A percentile compares a stretch with the other conserved stretches of the same genome.
Evolutionary conservation across 2,113 vertebrate species (phyloP).

Genomic region (Vanacampus margaritifer): DNA sequence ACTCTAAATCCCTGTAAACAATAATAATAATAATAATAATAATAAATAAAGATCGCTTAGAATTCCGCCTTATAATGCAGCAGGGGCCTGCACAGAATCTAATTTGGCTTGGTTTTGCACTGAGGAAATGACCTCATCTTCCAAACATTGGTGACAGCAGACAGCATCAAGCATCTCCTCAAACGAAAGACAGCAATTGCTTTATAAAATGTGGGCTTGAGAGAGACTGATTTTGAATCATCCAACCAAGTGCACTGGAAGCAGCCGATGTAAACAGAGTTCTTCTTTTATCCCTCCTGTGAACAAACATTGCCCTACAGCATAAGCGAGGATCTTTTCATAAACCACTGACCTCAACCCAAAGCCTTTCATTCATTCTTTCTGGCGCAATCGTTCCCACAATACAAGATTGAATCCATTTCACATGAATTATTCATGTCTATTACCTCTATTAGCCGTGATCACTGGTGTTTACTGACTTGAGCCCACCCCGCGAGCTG

Average conservation of each 20-base stretch:
- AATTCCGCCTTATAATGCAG: too few relatives aligned
- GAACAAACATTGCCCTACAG: slow-evolving; percentile 8
- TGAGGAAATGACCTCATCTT: too few relatives aligned
- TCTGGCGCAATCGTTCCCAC: slow-evolving; percentile 7
- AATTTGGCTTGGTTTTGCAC: too few relatives aligned
- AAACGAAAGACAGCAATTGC: too few relatives aligned
- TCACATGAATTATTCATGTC: slow-evolving; percentile 6
- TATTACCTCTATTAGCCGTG: slow-evolving; percentile 3
- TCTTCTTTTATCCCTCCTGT: neutral
- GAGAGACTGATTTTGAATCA: neutral
- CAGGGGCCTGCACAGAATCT: too few relatives aligned
- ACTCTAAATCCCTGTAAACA: too few relatives aligned
- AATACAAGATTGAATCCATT: neutral
- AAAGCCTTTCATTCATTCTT: slow-evolving; percentile 13
- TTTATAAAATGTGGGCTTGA: neutral
- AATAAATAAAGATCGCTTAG: too few relatives aligned
- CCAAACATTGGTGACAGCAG: too few relatives aligned
- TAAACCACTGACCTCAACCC: slow-evolving; percentile 33
- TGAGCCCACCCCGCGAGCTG: slow-evolving; percentile 23
- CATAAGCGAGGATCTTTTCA: slow-evolving; percentile 15
- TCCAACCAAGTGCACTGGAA: neutral
- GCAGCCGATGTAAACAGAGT: neutral
- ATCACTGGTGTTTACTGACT: slow-evolving; percentile 25
- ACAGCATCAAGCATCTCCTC: too few relatives aligned
- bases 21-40: too few relatives aligned